Evolutionary conservation across 2,888 invertebrate genomes (phyloP).

Genomic region (Mimas tiliae): DNA sequence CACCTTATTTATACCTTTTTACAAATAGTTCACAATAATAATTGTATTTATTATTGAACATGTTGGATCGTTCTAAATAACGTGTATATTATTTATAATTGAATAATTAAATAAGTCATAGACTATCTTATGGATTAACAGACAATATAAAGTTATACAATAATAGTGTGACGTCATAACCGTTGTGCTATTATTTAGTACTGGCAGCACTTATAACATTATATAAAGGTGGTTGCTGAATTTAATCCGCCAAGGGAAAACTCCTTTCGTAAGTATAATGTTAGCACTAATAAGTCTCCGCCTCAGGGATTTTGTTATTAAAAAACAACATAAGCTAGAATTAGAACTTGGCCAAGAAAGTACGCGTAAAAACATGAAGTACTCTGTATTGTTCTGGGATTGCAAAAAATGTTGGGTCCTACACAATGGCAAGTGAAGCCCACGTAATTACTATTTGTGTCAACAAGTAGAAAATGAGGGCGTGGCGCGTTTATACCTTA

Average conservation of each 20-base stretch:
- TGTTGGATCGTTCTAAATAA: too few relatives aligned
- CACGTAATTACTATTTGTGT: constrained; percentile 20
- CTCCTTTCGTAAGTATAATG: background rate
- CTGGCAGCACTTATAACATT: too few relatives aligned
- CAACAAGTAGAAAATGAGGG: constrained; percentile 14
- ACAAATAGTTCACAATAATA: too few relatives aligned
- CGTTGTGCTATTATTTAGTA: too few relatives aligned
- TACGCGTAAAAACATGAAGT: background rate
- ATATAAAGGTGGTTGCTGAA: background rate
- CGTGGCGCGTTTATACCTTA: background rate
- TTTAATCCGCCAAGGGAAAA: background rate
- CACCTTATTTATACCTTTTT: too few relatives aligned
- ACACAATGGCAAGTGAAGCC: background rate
- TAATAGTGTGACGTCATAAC: too few relatives aligned
- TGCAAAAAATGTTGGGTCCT: constrained; percentile 11
- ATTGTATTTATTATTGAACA: too few relatives aligned
- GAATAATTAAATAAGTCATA: too few relatives aligned
- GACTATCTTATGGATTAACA: too few relatives aligned
- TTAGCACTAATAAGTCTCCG: background rate
- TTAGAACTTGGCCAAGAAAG: background rate
- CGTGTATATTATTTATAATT: too few relatives aligned
- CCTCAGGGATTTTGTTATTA: background rate
- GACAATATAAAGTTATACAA: too few relatives aligned
- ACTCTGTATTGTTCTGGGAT: constrained; percentile 14
- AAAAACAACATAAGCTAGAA: background rate